A percentile compares a stretch with the other conserved stretches of the same genome.
Conservation (phyloP, 1,140 invertebrate species). For the Telenomus remus region DNA sequence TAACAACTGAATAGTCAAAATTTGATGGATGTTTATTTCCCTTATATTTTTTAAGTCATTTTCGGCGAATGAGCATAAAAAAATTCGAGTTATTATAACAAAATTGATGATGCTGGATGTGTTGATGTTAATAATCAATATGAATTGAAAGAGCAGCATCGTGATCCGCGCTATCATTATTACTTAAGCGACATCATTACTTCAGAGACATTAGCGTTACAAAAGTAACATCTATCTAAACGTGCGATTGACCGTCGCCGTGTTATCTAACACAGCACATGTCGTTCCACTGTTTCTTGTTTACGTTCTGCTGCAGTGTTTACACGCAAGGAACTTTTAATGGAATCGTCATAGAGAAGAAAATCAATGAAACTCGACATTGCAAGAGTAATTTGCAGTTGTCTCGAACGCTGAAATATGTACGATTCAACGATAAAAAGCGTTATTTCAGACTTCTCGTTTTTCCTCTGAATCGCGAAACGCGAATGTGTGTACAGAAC, state of each 20-base stretch:
- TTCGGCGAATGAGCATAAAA: too few relatives aligned
- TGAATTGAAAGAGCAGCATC: too few relatives aligned
- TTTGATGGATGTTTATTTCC: too few relatives aligned
- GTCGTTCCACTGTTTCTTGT: conserved; percentile 12
- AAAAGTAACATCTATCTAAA: conserved; percentile 11
- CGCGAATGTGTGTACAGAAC: too few relatives aligned
- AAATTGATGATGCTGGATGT: too few relatives aligned
- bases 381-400: conserved; percentile 17
- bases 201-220: conserved; percentile 10
- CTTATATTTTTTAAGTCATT: too few relatives aligned
- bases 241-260: conserved; percentile 18
- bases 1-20: too few relatives aligned
- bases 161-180: conserved; percentile 2
- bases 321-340: conserved; percentile 28
- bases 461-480: too few relatives aligned
- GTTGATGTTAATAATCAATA: too few relatives aligned
- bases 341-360: conserved; percentile 14
- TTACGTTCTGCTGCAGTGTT: conserved; percentile 25
- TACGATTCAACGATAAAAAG: too few relatives aligned
- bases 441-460: too few relatives aligned
- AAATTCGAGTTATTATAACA: too few relatives aligned
- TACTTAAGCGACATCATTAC: conserved; percentile 3
- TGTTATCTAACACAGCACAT: conserved; percentile 28
- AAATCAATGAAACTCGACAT: conserved; percentile 21
- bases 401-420: neutral